Evolutionary conservation across 1,140 invertebrate species (phyloP), one percentile per base, ranked within the genome.

Genomic region (Mya arenaria): DNA sequence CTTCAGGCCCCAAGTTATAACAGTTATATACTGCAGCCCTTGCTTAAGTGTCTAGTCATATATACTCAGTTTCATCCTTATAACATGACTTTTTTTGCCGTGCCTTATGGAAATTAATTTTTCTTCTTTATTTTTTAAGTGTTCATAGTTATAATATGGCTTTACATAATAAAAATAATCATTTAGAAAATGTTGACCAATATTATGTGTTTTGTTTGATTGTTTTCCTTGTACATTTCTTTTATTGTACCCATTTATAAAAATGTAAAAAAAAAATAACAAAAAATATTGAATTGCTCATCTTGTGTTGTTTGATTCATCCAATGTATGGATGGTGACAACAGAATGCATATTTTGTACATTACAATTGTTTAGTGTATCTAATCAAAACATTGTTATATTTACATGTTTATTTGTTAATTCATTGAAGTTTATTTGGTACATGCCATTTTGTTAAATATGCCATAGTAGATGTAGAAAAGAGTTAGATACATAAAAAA

Each of bases 41-140:
- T 78, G 73, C 74, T 83, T 79, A 81, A 34, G 69, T 87, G 82
- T 90, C 89, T 90, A 89, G 88, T 90, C 89, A 88, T 83, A 82
- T 85, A 81, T 90, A 89, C 86, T 88, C 87, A 87, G 72, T 84
- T 77, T 74, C 56, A 37, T 71, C 48, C 84, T 82, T 84, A 85
- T 85, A 79, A 84, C 81, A 83, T 83, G 79, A 85, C 83, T 74
- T 80, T 87, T 89, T 87, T 90, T 88, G 87, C 88, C 88, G 89
- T 91, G 89, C 89, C 90, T 91, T 91, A 91, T 86, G 82, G 36
- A 79, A 44, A 52, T 52, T n/a, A n/a, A n/a, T n/a, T n/a, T 71
- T 72, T 78, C 58, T 63, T 79, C 84, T 83, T 56, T 75, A 81
- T 84, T 84, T 84, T 82, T 89, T 88, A 82, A 80, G 82, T 87